Base-by-base conservation (phyloP, 2,888 invertebrate species). In the Cotesia congregata region DNA sequence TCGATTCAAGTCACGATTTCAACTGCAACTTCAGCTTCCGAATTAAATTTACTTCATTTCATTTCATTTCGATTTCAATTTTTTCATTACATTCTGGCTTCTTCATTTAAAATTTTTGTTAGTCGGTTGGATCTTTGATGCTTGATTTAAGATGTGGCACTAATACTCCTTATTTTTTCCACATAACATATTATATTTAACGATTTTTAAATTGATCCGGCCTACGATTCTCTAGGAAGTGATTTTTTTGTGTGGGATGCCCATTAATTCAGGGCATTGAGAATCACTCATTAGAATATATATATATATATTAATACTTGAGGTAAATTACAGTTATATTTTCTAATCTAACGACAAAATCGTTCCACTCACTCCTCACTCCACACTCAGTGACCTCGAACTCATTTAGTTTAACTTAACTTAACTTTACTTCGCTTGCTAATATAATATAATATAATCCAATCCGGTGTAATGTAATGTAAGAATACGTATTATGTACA, bases 341-440 rank as follows among this genome's bases (percentile, higher is more conserved):
- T 76, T 73, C 72, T 76, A 72, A 76, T 76, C 76, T 76, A 76
- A 76, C 69, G 76, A 76, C 76, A 76, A 76, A 76, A 76, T 76
- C 76, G 69, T 74, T 68, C 15, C 68, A 30, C 62, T 74, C 74
- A 39, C 64, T 68, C 68, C 64, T 68, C 72, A 64, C 80, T 82
- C 74, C 62, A 73, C 72, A 64, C 80, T 82, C 74, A 80, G 79
- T 80, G 83, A 83, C 81, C 82, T 80, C 80, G 79, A 75, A 78
- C 80, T 80, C 80, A 81, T 83, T 82, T 83, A 80, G 77, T 73
- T 83, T 81, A 83, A 65, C 82, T 72, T 50, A 39, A 41, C 62
- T 64, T 50, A 6, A 67, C 12, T 38, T 6, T 67, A 67, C 40
- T 39, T 69, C 50, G 40, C 17, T 71, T 30, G 61, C 59, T 15